Base-by-base conservation (phyloP, 2,888 invertebrate genomes). In the Phyllotreta cruciferae region DNA sequence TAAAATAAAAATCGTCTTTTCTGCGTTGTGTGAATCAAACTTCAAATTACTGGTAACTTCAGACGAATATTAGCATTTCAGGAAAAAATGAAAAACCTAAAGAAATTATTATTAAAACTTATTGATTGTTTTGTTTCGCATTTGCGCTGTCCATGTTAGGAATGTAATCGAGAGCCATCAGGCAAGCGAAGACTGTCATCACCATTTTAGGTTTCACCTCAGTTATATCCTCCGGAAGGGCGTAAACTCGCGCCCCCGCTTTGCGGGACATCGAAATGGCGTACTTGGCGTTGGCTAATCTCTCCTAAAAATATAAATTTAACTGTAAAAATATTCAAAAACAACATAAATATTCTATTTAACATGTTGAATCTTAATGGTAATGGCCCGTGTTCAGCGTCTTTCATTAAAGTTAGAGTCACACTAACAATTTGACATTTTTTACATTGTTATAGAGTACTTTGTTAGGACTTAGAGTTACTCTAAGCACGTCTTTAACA, bases 171-270 rank as follows among this genome's bases (percentile, higher is more conserved):
- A 94, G 87, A 35, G 96, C 95, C 98, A 99, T 99, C 77, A 99
- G 87, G 80, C 98, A 98, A 35, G 99, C 98, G 84, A 99, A 99
- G 72, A 99, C 94, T 3, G 99, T 99, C 98, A 99, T 96, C 64
- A 99, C 94, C 97, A 99, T 96, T 84, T 98, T 99, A 62, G 92
- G 94, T 81, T 98, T 98, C 14, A 96, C 91, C 84, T 99, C 98
- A 39, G 96, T 93, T 77, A 99, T 98, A 84, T 99, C 98, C 82
- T 99, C 98, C 10, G 98, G 98, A 64, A 99, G 85, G 6, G 99
- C 99, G 83, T 99, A 99, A 11, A 99, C 96, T 64, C 96, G 88
- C 54, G 98, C 98, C 69, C 99, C 99, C 77, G 94, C 94, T 77
- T 98, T 98, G 52, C 99, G 88, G 6, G 98, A 98, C 92, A 96